Conservation (phyloP, 2,797 vertebrate species). For the Coreius guichenoti region DNA sequence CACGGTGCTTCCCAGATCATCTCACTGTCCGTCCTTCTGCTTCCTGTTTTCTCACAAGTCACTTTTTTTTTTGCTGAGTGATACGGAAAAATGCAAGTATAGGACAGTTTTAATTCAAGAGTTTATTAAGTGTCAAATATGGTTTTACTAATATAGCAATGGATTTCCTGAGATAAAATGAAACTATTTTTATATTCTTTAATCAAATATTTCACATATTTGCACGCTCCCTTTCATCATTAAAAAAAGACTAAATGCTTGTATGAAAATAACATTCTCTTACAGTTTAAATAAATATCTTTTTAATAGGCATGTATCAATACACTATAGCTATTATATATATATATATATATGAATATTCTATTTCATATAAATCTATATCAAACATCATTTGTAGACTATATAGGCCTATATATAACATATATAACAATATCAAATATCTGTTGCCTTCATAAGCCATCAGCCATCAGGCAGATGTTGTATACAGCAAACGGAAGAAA, state of each 20-base stretch:
- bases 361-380: neutral
- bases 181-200: neutral
- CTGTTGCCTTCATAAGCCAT: slow-evolving; percentile 34
- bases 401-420: neutral
- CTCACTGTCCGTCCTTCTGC: neutral
- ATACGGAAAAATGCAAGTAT: neutral
- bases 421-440: slow-evolving; percentile 10
- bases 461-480: slow-evolving; percentile 30
- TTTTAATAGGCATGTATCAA: slow-evolving; percentile 1
- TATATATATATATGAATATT: neutral
- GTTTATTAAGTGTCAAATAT: slow-evolving; percentile 34
- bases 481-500: slow-evolving; percentile 20
- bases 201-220: neutral
- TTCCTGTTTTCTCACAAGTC: slow-evolving; percentile 40
- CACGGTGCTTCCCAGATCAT: slow-evolving; percentile 22
- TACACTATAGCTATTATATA: neutral
- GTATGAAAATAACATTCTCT: slow-evolving; percentile 18
- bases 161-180: neutral
- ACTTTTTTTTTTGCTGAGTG: neutral
- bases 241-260: slow-evolving; percentile 26
- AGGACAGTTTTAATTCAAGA: slow-evolving; percentile 25
- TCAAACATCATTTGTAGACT: neutral
- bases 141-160: neutral
- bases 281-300: slow-evolving; percentile 45
- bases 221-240: neutral